phyloP scores from a whole-genome alignment of 2,797 vertebrate species.

The Euthynnus affinis region DNA sequence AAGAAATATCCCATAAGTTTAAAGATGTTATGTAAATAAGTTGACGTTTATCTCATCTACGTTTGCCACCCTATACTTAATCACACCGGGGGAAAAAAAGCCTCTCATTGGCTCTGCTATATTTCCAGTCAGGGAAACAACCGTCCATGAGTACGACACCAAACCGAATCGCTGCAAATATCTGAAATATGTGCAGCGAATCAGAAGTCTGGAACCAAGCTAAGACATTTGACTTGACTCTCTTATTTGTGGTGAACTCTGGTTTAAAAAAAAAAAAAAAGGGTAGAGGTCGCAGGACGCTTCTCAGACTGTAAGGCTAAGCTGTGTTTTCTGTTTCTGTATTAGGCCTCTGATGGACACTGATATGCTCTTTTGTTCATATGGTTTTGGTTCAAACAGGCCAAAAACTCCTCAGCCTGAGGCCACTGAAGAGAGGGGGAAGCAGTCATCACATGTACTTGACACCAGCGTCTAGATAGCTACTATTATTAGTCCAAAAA shows the following conservation, averaged over 20 bases:
- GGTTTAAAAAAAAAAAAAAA: not conserved
- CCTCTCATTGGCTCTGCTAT: not conserved
- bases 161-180: too few relatives aligned
- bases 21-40: too few relatives aligned
- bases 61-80: too few relatives aligned
- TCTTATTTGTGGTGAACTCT: not conserved
- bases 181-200: too few relatives aligned
- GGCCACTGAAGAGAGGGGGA: conserved; percentile 31
- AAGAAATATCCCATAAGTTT: not conserved
- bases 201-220: not conserved
- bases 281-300: too few relatives aligned
- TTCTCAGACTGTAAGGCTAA: too few relatives aligned
- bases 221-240: not conserved
- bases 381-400: not conserved
- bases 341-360: too few relatives aligned
- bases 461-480: conserved; percentile 62
- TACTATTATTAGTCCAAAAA: conserved; percentile 66
- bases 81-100: too few relatives aligned
- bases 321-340: too few relatives aligned
- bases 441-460: conserved; percentile 65
- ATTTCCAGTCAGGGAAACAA: not conserved
- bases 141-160: too few relatives aligned
- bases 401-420: not conserved
- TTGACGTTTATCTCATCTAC: too few relatives aligned
- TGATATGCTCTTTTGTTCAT: not conserved